Percentiles rank a stretch among this genome's conserved stretches.
Evolutionary conservation across 2,113 vertebrate genomes (phyloP).

Genomic region (Natator depressus): DNA sequence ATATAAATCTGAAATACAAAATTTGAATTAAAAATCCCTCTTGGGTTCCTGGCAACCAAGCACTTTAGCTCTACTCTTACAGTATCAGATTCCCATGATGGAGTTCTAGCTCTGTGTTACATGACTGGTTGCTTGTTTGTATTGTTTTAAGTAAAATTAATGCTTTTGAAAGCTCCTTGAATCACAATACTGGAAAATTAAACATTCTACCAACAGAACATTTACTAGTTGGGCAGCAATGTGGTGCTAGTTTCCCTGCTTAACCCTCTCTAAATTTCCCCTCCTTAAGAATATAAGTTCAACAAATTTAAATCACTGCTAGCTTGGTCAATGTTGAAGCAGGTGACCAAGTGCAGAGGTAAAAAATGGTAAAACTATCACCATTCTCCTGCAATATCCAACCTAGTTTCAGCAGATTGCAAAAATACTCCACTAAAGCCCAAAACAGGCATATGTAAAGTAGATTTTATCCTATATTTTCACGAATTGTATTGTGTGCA

Average conservation of each 20-base stretch:
- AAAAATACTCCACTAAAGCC: neutral
- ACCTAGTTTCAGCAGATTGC: neutral
- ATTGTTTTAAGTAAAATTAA: neutral
- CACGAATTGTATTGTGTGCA: neutral
- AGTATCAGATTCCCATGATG: neutral
- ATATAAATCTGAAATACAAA: neutral
- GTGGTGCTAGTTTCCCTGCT: neutral
- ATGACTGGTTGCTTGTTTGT: neutral
- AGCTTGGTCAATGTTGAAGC: neutral
- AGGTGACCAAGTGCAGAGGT: rapidly evolving
- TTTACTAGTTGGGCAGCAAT: neutral
- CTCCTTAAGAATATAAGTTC: neutral
- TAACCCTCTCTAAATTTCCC: neutral
- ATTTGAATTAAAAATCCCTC: neutral
- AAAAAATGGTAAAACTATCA: neutral
- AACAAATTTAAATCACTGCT: neutral
- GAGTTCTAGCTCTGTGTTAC: neutral
- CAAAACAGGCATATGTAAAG: neutral
- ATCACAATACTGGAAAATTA: constrained; percentile 12
- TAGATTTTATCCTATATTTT: rapidly evolving
- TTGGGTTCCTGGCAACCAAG: neutral
- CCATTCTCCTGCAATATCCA: neutral
- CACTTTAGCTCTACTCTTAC: rapidly evolving
- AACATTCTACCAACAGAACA: neutral
- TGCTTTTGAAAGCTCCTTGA: neutral